Conservation (phyloP, 2,888 invertebrate genomes). For the Rotaria macrura region DNA sequence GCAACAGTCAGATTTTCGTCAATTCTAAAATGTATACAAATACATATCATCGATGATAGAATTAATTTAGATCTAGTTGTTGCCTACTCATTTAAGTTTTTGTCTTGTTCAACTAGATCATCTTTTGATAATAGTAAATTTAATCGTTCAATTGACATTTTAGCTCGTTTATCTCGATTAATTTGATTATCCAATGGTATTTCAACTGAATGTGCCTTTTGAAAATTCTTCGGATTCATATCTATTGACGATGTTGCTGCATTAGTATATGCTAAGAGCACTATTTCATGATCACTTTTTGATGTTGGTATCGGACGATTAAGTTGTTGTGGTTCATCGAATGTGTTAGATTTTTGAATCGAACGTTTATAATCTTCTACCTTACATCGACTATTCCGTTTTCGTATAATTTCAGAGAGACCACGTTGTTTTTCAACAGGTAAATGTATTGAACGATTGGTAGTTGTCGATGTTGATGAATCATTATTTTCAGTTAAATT, state of each 20-base stretch:
- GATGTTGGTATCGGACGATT: neutral
- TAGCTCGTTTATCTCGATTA: neutral
- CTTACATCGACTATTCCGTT: neutral
- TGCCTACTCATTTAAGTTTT: neutral
- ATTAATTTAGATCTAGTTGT: too few species aligned
- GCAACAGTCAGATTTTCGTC: neutral
- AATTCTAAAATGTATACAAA: neutral
- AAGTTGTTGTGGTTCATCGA: neutral
- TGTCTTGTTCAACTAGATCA: neutral
- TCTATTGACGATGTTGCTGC: neutral
- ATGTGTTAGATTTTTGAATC: neutral
- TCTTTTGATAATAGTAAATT: neutral
- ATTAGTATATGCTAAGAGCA: too few species aligned
- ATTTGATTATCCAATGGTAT: neutral
- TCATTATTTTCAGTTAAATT: neutral
- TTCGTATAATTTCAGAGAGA: neutral
- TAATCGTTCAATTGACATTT: neutral
- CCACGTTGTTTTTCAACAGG: slow-evolving; percentile 21
- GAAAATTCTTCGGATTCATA: neutral
- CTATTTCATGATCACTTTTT: neutral
- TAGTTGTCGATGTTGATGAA: neutral
- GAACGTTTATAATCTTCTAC: slow-evolving; percentile 9
- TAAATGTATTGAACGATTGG: neutral
- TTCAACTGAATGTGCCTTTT: neutral
- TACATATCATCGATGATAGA: too few species aligned